These are phyloP conservation scores for Solenopsis fugax DNA, from an alignment of 1,140 invertebrate species.

Conservation along the genomic window DNA sequence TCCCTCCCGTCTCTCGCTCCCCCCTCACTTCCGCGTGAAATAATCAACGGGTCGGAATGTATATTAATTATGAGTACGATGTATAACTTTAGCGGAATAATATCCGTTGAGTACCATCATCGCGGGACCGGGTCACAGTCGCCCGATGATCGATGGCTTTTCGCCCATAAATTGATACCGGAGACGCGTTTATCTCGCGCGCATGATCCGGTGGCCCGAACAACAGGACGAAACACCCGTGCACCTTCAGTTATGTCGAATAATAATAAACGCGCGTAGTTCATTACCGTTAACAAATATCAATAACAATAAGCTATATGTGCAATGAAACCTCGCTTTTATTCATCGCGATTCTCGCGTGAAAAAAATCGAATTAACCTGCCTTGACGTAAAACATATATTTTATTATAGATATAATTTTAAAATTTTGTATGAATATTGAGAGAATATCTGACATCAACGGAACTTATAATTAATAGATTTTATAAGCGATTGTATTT, in stretches of 20 bases:
- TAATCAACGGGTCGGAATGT: constrained; percentile 41
- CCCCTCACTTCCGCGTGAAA: neutral
- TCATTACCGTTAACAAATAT: constrained; percentile 37
- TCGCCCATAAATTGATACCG: constrained; percentile 54
- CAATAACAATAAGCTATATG: constrained; percentile 9
- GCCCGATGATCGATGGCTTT: constrained; percentile 58
- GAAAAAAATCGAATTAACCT: neutral
- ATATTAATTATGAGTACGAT: constrained; percentile 52
- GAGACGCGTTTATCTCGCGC: constrained; percentile 53
- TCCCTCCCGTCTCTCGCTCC: neutral
- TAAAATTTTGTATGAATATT: neutral
- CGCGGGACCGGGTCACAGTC: constrained; percentile 27
- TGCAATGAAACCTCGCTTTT: neutral
- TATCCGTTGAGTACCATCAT: constrained; percentile 50
- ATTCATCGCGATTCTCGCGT: neutral
- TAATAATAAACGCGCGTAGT: constrained; percentile 37
- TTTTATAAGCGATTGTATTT: neutral
- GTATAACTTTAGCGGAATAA: constrained; percentile 48
- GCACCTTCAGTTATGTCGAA: neutral
- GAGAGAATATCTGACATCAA: neutral
- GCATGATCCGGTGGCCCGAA: constrained; percentile 22
- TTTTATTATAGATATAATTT: neutral
- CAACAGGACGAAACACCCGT: neutral
- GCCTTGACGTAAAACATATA: neutral
- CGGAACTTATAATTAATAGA: neutral